Conservation (phyloP, 2,797 vertebrate species). For the Denticeps clupeoides region DNA sequence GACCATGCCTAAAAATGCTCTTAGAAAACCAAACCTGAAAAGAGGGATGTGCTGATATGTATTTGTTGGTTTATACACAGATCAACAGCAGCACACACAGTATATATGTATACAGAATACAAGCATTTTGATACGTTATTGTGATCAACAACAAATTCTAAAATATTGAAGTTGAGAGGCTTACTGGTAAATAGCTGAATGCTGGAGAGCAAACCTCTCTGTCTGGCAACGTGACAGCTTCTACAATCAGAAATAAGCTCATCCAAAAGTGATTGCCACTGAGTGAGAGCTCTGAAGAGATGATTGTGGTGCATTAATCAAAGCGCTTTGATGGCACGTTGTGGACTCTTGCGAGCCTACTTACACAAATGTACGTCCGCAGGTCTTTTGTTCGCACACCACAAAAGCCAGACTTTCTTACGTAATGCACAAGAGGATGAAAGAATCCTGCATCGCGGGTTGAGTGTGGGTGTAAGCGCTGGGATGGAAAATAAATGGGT, state of each 20-base stretch:
- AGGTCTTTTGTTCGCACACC: background rate
- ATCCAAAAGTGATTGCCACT: background rate
- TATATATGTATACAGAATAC: too few species aligned
- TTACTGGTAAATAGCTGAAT: too few species aligned
- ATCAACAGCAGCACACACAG: too few species aligned
- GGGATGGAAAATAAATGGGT: background rate
- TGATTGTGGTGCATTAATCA: background rate
- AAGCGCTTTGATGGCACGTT: background rate
- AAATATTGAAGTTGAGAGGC: too few species aligned
- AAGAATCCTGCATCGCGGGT: background rate
- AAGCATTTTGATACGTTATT: too few species aligned
- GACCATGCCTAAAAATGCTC: too few species aligned
- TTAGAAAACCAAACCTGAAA: too few species aligned
- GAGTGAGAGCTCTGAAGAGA: background rate
- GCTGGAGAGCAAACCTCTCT: background rate
- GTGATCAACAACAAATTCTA: too few species aligned
- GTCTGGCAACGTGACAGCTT: background rate
- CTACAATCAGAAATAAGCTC: background rate
- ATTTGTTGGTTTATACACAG: too few species aligned
- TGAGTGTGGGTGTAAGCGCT: background rate
- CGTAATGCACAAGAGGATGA: background rate
- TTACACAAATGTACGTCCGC: background rate
- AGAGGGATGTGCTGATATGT: too few species aligned
- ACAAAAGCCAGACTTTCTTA: background rate
- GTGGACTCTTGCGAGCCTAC: constrained; percentile 1